Base-by-base conservation (phyloP, 2,888 invertebrate genomes). In the Girardia tigrina region DNA sequence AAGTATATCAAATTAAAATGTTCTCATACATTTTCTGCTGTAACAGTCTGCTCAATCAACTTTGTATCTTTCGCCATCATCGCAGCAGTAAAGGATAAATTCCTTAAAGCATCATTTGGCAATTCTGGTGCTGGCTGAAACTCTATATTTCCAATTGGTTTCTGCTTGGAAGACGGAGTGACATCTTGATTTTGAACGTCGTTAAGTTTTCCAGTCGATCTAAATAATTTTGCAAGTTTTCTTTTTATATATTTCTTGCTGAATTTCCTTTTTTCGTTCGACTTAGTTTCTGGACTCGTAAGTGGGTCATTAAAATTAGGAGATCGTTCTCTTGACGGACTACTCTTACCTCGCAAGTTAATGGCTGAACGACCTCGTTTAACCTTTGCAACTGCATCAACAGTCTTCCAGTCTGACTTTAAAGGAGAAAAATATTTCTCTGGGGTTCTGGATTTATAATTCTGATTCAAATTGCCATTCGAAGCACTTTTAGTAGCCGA, bases 371-470 rank as follows among this genome's bases (percentile, higher is more conserved):
- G n/a, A 12, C 56, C 56, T 16, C 56, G 56, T 23, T 56, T 56
- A 2, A 56, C 56, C 23, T 56, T 56, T n/a, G 56, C 56, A 56
- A 56, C 56, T 4, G 56, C 23, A 8, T 56, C 56, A 4, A 56
- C 56, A 8, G 56, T n/a, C 23, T 56, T 56, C 56, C 56, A 56
- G 23, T 56, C 23, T 2, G 56, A 56, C n/a, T 56, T 56, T 56
- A 56, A 56, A 4, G 56, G 56, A 20, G n/a, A 56, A 16, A 56
- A 56, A 56, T 56, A 56, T 56, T 56, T 56, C n/a, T 56, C 56
- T 2, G 56, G 56, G 23, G 56, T 56, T 56, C n/a, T 56, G 23
- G n/a, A 20, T 2, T 56, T n/a, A 56, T 56, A 56, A 56, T 56
- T 12, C 6, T 4, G n/a, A 20, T n/a, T 20, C n/a, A 56, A 56